phyloP scores from a whole-genome alignment of 2,888 invertebrate species.

The Cetonia aurata region DNA sequence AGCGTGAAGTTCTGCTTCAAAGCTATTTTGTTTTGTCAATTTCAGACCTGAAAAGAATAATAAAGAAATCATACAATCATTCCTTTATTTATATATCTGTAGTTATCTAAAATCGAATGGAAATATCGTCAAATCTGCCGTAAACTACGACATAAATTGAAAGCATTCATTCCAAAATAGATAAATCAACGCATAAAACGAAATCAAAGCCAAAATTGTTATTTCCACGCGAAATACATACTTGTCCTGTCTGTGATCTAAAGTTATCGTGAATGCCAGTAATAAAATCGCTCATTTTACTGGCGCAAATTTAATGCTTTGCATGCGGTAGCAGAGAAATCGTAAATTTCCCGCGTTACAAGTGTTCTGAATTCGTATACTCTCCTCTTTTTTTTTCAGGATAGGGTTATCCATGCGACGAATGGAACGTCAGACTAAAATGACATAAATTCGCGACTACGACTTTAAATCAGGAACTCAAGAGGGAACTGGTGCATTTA shows the following conservation, averaged over 20 bases:
- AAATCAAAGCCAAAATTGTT: background rate
- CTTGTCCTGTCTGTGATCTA: conserved; percentile 8
- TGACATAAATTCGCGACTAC: no score
- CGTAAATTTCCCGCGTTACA: conserved; percentile 17
- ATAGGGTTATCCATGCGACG: background rate
- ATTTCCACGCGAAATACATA: conserved; percentile 15
- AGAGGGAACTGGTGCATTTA: no score
- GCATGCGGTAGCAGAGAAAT: conserved; percentile 13
- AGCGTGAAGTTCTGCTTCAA: no score
- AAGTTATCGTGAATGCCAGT: conserved; percentile 27
- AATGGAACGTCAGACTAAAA: no score
- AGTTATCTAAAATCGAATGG: background rate
- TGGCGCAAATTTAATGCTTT: conserved; percentile 14
- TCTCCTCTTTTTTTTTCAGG: background rate
- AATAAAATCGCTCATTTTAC: conserved; percentile 30
- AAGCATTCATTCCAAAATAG: no score
- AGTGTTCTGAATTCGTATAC: background rate
- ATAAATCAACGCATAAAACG: no score
- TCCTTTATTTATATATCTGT: background rate
- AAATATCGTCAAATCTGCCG: background rate
- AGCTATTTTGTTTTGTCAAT: no score
- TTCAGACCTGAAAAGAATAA: no score
- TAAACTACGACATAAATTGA: no score
- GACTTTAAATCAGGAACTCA: no score
- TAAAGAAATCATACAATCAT: no score